These are phyloP conservation scores for Hesperia comma DNA, from an alignment of 2,888 invertebrate genomes.

Conservation along the genomic window DNA sequence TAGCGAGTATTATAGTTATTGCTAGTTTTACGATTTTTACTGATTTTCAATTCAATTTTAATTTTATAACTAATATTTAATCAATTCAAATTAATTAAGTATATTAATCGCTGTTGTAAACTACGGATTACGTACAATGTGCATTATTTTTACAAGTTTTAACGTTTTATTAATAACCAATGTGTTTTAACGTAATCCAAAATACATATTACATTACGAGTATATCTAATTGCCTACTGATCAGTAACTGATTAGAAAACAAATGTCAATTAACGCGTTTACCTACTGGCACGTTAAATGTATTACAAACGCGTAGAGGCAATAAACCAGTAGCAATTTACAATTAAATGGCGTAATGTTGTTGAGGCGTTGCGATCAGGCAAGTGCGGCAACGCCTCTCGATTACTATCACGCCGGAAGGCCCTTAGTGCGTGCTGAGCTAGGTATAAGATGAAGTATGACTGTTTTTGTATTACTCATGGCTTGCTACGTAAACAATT, in stretches of 20 bases:
- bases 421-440: constrained; percentile 66
- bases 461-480: constrained; percentile 67
- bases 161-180: no score
- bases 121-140: no score
- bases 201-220: no score
- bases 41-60: no score
- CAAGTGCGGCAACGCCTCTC: constrained; percentile 68
- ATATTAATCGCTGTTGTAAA: no score
- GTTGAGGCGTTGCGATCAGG: constrained; percentile 60
- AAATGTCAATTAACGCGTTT: constrained; percentile 18
- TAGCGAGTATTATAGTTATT: no score
- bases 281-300: constrained; percentile 19
- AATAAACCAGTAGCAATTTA: constrained; percentile 65
- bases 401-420: constrained; percentile 71
- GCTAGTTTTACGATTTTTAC: no score
- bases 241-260: background rate
- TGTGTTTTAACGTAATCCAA: no score
- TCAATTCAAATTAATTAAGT: no score
- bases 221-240: no score
- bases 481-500: constrained; percentile 64
- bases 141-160: no score
- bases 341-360: constrained; percentile 66
- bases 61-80: no score
- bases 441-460: constrained; percentile 43
- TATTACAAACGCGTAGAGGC: constrained; percentile 42